Evolutionary conservation across 2,888 invertebrate genomes (phyloP).

Genomic region (Cheiracanthium punctorium): DNA sequence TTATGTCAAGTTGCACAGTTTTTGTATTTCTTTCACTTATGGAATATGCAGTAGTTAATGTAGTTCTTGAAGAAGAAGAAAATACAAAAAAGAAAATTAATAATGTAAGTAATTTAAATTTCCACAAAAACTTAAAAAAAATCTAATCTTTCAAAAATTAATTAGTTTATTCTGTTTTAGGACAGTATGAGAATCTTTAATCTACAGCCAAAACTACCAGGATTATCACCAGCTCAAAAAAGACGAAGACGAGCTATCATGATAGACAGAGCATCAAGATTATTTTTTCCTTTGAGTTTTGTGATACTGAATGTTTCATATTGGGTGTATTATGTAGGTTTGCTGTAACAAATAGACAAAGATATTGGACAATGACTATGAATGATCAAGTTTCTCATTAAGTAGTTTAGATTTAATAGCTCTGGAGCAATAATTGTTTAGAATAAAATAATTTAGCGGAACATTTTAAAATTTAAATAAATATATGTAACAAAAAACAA

Average conservation of each 20-base stretch:
- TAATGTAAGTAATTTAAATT: conserved; percentile 38
- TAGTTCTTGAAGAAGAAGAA: conserved; percentile 79
- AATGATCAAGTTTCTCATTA: no score
- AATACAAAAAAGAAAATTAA: conserved; percentile 33
- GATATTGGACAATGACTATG: not conserved
- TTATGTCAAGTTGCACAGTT: conserved; percentile 78
- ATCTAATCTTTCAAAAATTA: not conserved
- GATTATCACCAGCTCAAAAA: conserved; percentile 48
- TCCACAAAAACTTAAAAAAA: not conserved
- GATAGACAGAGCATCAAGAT: conserved; percentile 86
- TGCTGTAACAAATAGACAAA: conserved; percentile 20
- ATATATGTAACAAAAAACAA: no score
- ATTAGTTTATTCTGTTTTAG: conserved; percentile 26
- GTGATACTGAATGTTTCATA: conserved; percentile 92
- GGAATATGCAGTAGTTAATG: conserved; percentile 78
- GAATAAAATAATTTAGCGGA: no score
- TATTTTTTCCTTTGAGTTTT: conserved; percentile 93
- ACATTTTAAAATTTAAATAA: no score
- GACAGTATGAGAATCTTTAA: conserved; percentile 60
- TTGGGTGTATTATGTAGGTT: conserved; percentile 80
- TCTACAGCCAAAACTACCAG: conserved; percentile 59
- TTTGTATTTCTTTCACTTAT: conserved; percentile 78
- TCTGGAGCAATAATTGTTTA: no score
- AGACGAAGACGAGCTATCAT: conserved; percentile 69
- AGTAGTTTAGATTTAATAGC: no score